Percentiles rank a stretch among this genome's conserved stretches.
Conservation (phyloP, 1,140 invertebrate species). For the Cherax destructor region DNA sequence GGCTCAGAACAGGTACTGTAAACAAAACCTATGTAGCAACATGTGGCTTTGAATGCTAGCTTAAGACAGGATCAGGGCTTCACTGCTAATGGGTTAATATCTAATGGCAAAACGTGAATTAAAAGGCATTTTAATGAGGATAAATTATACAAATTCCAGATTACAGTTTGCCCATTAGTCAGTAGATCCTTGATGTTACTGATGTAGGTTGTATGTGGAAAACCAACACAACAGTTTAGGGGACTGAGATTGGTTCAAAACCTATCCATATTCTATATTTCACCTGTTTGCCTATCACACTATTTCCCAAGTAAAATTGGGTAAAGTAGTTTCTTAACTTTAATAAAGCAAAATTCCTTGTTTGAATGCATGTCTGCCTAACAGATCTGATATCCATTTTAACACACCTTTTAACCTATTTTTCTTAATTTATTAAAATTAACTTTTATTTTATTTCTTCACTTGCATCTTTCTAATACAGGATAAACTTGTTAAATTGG, state of each 20-base stretch:
- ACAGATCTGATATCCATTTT: too few relatives aligned
- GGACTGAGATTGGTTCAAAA: slow-evolving; percentile 28
- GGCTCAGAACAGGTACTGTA: slow-evolving; percentile 86
- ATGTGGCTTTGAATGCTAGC: slow-evolving; percentile 13
- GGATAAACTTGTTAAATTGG: too few relatives aligned
- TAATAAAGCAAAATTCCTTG: background rate
- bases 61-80: slow-evolving; percentile 48
- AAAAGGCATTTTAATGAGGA: background rate
- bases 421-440: too few relatives aligned
- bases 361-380: background rate
- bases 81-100: slow-evolving; percentile 10
- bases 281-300: too few relatives aligned
- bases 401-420: too few relatives aligned
- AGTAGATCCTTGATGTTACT: slow-evolving; percentile 42
- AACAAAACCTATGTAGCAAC: background rate
- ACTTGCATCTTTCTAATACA: too few relatives aligned
- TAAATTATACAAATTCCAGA: background rate
- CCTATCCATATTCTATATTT: background rate
- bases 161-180: background rate
- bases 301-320: too few relatives aligned
- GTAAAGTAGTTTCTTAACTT: background rate
- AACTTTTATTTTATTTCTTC: too few relatives aligned
- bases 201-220: slow-evolving; percentile 27
- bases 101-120: background rate
- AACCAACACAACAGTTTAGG: background rate